Evolutionary conservation across 2,888 invertebrate species (phyloP), one percentile per base, ranked within the genome.

Genomic region (Palloptera scutellata): DNA sequence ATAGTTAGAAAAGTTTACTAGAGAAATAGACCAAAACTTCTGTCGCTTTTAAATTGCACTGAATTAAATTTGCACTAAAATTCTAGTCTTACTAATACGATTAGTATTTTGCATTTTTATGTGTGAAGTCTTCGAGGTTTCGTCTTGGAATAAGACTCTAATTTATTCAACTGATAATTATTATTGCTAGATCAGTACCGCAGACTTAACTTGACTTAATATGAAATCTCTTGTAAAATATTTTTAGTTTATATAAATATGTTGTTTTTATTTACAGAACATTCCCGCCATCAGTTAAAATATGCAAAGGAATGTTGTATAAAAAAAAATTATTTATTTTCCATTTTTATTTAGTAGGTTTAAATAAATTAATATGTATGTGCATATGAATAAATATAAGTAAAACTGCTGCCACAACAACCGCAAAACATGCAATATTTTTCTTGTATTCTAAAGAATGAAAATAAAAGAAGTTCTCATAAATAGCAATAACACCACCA

Each of bases 371-470:
- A n/a, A 55, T 11, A 40, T 20, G 20, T 12, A n/a, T 30, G 40
- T 1, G 12, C 15, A 15, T 20, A 20, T 60, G 17, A 15, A 55
- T 9, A 13, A 54, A 20, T n/a, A 43, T 10, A 30, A 30, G 30
- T 30, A 48, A 48, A 48, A 20, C 42, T 63, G 41, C 42, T 63
- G 53, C 8, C 59, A n/a, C 51, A 64, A 57, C 54, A 66, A 68
- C 66, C 66, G 58, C 70, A 64, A 57, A 64, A 64, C 67, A 70
- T 64, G 69, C 69, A 63, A 66, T 17, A 51, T 15, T 59, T 55
- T 53, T 10, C 19, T 20, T 13, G n/a, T 8, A 52, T 48, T 45
- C 9, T 19, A 64, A 52, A 52, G 51, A 42, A 48, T 51, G 66
- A 62, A 69, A 61, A 68, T 70, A 60, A 61, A 61, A 41, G 54